Base-by-base conservation (phyloP, 1,140 invertebrate species). In the Calliopsis andreniformis region DNA sequence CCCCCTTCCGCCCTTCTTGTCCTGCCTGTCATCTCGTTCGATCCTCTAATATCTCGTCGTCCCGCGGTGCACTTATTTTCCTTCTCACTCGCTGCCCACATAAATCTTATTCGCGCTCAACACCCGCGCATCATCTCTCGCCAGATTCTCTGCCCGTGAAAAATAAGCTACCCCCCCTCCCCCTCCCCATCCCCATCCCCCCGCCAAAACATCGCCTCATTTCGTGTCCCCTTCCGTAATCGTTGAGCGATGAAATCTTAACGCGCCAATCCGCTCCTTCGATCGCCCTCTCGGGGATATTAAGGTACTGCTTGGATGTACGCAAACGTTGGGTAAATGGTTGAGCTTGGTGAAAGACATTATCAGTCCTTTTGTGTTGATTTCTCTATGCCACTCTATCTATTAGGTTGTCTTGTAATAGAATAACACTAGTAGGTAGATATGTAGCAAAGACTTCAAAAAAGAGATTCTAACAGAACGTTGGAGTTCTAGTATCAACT, bases 91-190 rank as follows among this genome's bases (percentile, higher is more conserved):
- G 49, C 55, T 32, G 59, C 75, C 66, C 55, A 49, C 72, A 82
- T 86, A 75, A 84, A 83, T 85, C 80, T 86, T 68, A 69, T 63
- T 82, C 69, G 67, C 83, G 72, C 58, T 58, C 72, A 72, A 59
- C 62, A 53, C 55, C 82, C 32, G 73, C 73, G 73, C 73, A 43
- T 76, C 72, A 30, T 76, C 64, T 63, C 53, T 20, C 14, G 23
- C 53, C 72, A 56, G 63, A 47, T 67, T 45, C n/a, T 28, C 43
- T n/a, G 18, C 23, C 30, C 47, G 63, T n/a, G 30, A 76, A 76
- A 69, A 69, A 61, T 51, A 76, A 76, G 30, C 30, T 23, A 20
- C 28, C 30, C 5, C 39, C 35, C 30, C 32, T n/a, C 28, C 30
- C 5, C 39, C 35, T 20, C 18, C 20, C 12, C 8, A 5, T 12